Conservation (phyloP, 2,113 vertebrate genomes). For the Rhea americana region DNA sequence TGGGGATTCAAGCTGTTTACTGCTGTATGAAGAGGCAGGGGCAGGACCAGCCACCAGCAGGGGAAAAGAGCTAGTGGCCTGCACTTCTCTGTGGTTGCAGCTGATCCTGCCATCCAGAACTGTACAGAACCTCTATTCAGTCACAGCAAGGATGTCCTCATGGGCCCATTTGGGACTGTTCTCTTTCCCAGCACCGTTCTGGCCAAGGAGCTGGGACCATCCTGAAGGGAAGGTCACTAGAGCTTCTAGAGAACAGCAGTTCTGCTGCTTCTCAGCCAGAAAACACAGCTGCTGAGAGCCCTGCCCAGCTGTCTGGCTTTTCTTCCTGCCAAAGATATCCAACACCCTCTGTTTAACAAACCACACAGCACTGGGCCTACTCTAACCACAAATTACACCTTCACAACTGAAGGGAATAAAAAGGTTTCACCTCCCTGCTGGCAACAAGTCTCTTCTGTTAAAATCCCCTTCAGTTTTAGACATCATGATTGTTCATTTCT, state of each 20-base stretch:
- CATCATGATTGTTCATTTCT: not conserved
- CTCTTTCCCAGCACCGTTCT: not conserved
- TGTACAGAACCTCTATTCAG: accelerated
- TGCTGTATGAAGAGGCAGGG: not conserved
- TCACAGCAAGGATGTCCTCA: not conserved
- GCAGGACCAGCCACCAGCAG: not conserved
- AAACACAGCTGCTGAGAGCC: not conserved
- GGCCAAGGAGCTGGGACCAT: not conserved
- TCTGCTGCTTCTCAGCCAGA: not conserved
- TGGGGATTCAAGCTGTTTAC: not conserved
- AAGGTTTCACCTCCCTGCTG: not conserved
- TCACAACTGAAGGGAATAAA: not conserved
- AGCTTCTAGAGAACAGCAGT: not conserved
- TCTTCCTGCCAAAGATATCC: not conserved
- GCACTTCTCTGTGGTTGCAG: not conserved
- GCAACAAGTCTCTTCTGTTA: not conserved
- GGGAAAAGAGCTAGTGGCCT: not conserved
- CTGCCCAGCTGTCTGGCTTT: not conserved
- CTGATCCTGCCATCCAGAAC: not conserved
- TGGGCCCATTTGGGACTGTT: not conserved
- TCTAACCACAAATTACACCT: not conserved
- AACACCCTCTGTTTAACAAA: not conserved
- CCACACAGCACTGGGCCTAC: not conserved
- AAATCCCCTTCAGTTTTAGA: not conserved
- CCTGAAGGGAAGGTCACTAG: not conserved